Conservation (phyloP, 2,113 vertebrate genomes). For the Ceratotherium simum region DNA sequence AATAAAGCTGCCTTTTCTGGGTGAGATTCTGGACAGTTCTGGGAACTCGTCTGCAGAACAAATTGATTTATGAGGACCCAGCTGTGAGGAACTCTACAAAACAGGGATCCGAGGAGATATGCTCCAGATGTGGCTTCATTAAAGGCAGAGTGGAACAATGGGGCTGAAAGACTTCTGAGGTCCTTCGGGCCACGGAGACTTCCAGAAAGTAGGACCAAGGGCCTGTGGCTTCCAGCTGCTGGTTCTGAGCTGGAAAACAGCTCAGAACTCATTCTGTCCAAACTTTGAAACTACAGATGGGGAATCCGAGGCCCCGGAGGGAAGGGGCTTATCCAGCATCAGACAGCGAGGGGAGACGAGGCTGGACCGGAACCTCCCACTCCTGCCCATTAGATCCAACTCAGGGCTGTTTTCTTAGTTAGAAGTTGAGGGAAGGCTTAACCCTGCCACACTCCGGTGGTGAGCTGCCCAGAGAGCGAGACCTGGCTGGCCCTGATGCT, state of each 20-base stretch:
- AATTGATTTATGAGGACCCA: slow-evolving; percentile 78
- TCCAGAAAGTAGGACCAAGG: background rate
- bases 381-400: background rate
- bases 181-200: background rate
- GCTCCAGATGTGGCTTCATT: slow-evolving; percentile 80
- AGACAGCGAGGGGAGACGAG: background rate
- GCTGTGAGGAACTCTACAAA: slow-evolving; percentile 75
- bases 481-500: background rate
- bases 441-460: no score
- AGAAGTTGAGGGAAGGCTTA: background rate
- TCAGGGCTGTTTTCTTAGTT: background rate
- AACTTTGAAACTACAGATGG: background rate
- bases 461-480: background rate
- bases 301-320: background rate
- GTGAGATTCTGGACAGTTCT: slow-evolving; percentile 74
- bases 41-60: slow-evolving; percentile 74
- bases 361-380: background rate
- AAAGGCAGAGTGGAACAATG: slow-evolving; percentile 2
- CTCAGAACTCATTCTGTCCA: background rate
- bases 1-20: slow-evolving; percentile 73
- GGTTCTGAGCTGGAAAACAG: background rate
- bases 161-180: slow-evolving; percentile 10
- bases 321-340: background rate
- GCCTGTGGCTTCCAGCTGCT: background rate
- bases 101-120: slow-evolving; percentile 60